Conservation (phyloP, 1,140 invertebrate species). For the Druon quercuslanigerum region DNA sequence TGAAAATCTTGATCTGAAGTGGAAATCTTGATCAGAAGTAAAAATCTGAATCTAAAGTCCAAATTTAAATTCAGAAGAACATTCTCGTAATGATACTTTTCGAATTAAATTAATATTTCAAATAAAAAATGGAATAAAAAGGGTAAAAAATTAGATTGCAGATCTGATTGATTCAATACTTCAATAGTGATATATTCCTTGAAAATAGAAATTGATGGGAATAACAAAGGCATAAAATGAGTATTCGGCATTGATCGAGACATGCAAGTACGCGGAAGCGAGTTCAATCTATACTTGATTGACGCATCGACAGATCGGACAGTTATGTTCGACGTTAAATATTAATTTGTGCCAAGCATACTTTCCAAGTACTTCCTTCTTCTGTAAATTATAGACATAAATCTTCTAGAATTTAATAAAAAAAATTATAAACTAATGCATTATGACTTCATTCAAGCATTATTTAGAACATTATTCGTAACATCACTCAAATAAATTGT, state of each 20-base stretch:
- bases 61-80: too few species aligned
- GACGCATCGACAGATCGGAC: conserved; percentile 30
- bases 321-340: conserved; percentile 26
- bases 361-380: conserved; percentile 16
- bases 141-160: background rate
- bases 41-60: too few species aligned
- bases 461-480: too few species aligned
- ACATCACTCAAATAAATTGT: too few species aligned
- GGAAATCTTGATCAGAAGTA: too few species aligned
- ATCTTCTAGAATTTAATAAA: background rate
- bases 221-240: conserved; percentile 27
- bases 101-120: too few species aligned
- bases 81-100: too few species aligned
- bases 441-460: too few species aligned
- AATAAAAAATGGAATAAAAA: too few species aligned
- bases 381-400: conserved; percentile 11
- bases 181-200: conserved; percentile 10
- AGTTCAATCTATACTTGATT: conserved; percentile 31
- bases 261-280: conserved; percentile 30
- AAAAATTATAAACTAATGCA: background rate
- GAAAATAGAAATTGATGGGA: conserved; percentile 28
- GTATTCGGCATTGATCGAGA: conserved; percentile 30
- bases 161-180: conserved; percentile 13
- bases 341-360: conserved; percentile 25
- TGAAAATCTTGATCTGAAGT: too few species aligned